Evolutionary conservation across 2,888 invertebrate species (phyloP).

Genomic region (Romanomermis culicivorax): DNA sequence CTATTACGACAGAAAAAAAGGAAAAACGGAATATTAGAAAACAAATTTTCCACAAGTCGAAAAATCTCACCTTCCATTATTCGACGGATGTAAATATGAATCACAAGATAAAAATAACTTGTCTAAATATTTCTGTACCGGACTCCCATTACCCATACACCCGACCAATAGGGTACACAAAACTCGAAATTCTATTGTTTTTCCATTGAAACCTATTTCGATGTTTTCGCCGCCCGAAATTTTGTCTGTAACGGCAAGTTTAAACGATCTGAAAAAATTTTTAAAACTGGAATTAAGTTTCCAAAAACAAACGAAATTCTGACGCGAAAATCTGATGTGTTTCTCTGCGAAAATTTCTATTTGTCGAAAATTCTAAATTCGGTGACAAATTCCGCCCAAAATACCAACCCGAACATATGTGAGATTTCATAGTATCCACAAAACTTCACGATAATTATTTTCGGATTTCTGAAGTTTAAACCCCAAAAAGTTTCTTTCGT

Average conservation of each 20-base stretch:
- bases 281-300: no score
- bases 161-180: background rate
- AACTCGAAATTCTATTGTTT: background rate
- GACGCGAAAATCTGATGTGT: no score
- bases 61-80: constrained; percentile 39
- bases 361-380: no score
- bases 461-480: no score
- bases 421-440: no score
- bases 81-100: constrained; percentile 71
- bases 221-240: background rate
- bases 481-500: no score
- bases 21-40: background rate
- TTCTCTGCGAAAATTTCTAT: no score
- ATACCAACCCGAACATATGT: no score
- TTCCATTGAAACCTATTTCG: background rate
- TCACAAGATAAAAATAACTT: constrained; percentile 54
- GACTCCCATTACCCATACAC: background rate
- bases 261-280: background rate
- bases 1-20: constrained; percentile 19
- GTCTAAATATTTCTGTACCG: background rate
- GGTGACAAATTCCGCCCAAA: no score
- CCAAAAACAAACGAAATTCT: no score
- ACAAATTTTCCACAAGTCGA: background rate
- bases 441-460: no score
- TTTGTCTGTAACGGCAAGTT: background rate